phyloP scores from a whole-genome alignment of 2,113 vertebrate genomes.

The Synchiropus splendidus region DNA sequence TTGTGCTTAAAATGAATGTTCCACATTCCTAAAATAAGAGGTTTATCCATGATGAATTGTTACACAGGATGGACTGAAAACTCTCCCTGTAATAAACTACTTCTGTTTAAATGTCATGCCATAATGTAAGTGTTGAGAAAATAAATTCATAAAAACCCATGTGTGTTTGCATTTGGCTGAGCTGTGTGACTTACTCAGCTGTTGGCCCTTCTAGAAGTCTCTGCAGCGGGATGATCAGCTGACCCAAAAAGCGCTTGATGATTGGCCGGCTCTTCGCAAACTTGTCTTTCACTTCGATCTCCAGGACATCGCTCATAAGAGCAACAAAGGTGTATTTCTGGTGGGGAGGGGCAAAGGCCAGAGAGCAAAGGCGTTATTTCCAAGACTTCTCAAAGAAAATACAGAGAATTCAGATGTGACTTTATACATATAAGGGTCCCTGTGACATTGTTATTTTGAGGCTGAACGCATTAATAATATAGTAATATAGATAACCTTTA shows the following conservation, averaged over 20 bases:
- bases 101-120: no score
- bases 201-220: conserved; percentile 84
- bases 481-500: no score
- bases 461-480: no score
- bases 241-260: conserved; percentile 95
- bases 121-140: no score
- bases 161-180: not conserved
- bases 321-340: conserved; percentile 96
- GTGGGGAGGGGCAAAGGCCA: conserved; percentile 19
- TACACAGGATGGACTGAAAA: no score
- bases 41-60: no score
- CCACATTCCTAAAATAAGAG: no score
- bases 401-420: not conserved
- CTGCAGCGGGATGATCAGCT: conserved; percentile 89
- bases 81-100: no score
- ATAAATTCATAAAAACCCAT: not conserved
- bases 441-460: no score
- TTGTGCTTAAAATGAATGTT: no score
- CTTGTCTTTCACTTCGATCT: conserved; percentile 97
- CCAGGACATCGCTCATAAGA: conserved; percentile 88
- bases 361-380: conserved; percentile 8
- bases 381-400: not conserved
- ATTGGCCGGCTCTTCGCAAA: conserved; percentile 97
- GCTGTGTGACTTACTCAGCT: conserved; percentile 69
- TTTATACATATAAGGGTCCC: no score